Evolutionary conservation across 2,888 invertebrate species (phyloP).

Genomic region (Eristalis intricaria): DNA sequence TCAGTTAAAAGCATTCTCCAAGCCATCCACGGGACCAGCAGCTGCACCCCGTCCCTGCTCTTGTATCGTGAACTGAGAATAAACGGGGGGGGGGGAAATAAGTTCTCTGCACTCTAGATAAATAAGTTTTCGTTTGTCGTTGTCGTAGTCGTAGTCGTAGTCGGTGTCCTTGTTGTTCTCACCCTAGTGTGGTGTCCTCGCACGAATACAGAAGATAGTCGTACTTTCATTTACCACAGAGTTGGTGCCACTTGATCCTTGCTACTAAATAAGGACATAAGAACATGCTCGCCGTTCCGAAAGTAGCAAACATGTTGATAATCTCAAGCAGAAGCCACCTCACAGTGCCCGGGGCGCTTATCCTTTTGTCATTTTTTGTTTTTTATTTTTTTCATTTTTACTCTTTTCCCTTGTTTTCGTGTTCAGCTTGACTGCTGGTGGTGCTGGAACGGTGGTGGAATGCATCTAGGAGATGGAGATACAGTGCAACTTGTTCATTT

Average conservation of each 20-base stretch:
- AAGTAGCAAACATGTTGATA: slow-evolving; percentile 57
- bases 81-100: neutral
- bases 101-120: slow-evolving; percentile 52
- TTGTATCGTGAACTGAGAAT: no score
- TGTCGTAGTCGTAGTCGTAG: neutral
- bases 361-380: slow-evolving; percentile 2
- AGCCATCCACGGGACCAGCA: neutral
- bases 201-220: slow-evolving; percentile 33
- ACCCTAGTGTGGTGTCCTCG: neutral
- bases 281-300: slow-evolving; percentile 55
- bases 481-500: slow-evolving; percentile 49
- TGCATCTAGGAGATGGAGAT: slow-evolving; percentile 9
- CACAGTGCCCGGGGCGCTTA: neutral
- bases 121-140: slow-evolving; percentile 25
- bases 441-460: neutral
- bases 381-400: neutral
- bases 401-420: neutral
- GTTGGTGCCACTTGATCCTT: slow-evolving; percentile 63
- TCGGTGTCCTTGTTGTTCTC: neutral
- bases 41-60: no score
- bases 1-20: neutral
- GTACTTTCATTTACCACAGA: slow-evolving; percentile 55
- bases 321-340: slow-evolving; percentile 48
- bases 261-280: slow-evolving; percentile 62
- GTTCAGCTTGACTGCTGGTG: neutral